Evolutionary conservation across 1,140 invertebrate genomes (phyloP).

Genomic region (Heliconius hermathena): DNA sequence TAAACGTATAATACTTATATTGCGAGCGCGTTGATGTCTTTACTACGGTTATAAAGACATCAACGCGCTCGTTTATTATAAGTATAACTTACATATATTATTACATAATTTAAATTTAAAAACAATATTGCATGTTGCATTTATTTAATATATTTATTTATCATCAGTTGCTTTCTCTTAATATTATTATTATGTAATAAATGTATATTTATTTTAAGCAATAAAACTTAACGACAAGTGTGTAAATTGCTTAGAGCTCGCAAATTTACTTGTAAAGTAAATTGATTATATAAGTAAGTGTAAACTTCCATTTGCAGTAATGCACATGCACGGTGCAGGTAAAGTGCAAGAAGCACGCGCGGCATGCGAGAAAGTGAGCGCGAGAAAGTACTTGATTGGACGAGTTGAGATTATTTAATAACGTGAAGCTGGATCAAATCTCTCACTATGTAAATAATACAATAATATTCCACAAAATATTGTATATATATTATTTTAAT

Average conservation of each 20-base stretch:
- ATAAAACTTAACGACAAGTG: neutral
- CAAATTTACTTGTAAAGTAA: neutral
- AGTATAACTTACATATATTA: neutral
- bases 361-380: slow-evolving; percentile 53
- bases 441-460: neutral
- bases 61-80: slow-evolving; percentile 4
- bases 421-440: slow-evolving; percentile 3
- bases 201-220: neutral
- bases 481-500: too few relatives aligned
- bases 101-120: neutral
- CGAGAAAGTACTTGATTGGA: slow-evolving; percentile 26
- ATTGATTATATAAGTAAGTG: neutral
- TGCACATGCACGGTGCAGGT: neutral
- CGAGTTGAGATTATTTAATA: slow-evolving; percentile 24
- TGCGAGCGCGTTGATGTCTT: slow-evolving; percentile 49
- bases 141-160: neutral
- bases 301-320: neutral
- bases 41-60: slow-evolving; percentile 27
- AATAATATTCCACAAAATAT: neutral
- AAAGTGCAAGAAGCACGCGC: slow-evolving; percentile 7
- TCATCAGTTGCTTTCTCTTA: too few relatives aligned
- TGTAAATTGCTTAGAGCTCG: neutral
- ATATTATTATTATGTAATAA: neutral
- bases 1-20: neutral
- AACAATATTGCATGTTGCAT: neutral